Conservation (phyloP, 2,113 vertebrate species). For the Uria aalge region DNA sequence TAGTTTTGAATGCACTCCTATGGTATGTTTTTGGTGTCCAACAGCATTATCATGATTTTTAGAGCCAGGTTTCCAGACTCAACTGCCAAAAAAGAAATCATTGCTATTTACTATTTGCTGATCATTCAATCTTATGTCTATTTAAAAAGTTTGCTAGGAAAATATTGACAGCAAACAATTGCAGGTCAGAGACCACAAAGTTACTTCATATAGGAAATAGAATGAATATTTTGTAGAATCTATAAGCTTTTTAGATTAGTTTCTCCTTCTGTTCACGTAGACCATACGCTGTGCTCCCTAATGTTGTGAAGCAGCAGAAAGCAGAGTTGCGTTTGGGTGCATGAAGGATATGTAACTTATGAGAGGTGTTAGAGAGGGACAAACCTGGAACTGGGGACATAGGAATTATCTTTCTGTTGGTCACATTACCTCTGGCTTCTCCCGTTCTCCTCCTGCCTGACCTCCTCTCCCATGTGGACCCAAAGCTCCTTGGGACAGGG, state of each 20-base stretch:
- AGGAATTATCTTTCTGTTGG: background rate
- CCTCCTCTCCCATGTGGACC: background rate
- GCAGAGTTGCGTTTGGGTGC: background rate
- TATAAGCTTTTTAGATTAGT: background rate
- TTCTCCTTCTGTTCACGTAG: background rate
- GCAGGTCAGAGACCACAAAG: background rate
- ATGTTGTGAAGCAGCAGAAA: background rate
- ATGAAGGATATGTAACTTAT: background rate
- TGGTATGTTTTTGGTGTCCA: background rate
- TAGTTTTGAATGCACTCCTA: background rate
- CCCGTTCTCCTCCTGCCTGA: background rate
- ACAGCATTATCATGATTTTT: background rate
- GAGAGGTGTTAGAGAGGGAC: background rate
- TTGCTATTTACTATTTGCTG: background rate
- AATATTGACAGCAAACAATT: background rate
- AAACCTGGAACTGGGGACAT: rapidly evolving
- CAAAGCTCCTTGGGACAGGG: background rate
- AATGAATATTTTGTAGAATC: background rate
- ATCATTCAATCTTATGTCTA: background rate
- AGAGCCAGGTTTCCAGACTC: background rate
- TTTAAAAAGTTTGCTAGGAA: background rate
- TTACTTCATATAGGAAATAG: background rate
- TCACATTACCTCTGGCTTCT: background rate
- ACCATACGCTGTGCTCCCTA: background rate
- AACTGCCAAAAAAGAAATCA: background rate